Base-by-base conservation (phyloP, 2,888 invertebrate genomes). In the Oxyscelio sp. region DNA sequence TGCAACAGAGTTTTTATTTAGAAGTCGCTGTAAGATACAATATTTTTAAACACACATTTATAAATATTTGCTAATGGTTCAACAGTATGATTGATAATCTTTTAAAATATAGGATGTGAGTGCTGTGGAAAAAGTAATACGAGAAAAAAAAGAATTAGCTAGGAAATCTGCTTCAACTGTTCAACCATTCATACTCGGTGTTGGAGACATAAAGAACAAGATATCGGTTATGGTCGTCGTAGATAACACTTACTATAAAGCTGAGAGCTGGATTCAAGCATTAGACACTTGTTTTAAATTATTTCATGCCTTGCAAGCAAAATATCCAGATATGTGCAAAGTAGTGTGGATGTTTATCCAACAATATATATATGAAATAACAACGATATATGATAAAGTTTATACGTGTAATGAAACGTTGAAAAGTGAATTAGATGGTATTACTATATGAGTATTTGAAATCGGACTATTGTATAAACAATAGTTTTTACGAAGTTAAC, bases 311-410 rank as follows among this genome's bases (percentile, higher is more conserved):
- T 56, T 79, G 13, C 31, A 71, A 22, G 56, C 58, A 6, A 17
- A 63, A 17, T 83, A 83, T 58, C 78, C 83, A 4, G 8, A 43
- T 11, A 31, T 45, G 4, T 68, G 61, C 27, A 52, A 43, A 31
- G 17, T n/a, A 8, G 19, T 65, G 17, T 79, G 78, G 78, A 31
- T n/a, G 9, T 78, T 73, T 34, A 65, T 83, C n/a, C 83, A 83
- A 50, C 24, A 52, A 22, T 27, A 65, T 19, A 24, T 83, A 17
- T 83, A 78, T n/a, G 31, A 48, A 31, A 68, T 81, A 15, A 27
- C 0, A 3, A 79, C 61, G 1, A 8, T 19, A 22, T 48, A 22
- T 66, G 73, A 80, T 38, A 80, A 63, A 56, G 54, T n/a, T n/a
- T 74, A 50, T n/a, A 43, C 74, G 3, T 54, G 24, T 2, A 45